phyloP scores from a whole-genome alignment of 2,888 invertebrate genomes.

The Teleogryllus oceanicus region DNA sequence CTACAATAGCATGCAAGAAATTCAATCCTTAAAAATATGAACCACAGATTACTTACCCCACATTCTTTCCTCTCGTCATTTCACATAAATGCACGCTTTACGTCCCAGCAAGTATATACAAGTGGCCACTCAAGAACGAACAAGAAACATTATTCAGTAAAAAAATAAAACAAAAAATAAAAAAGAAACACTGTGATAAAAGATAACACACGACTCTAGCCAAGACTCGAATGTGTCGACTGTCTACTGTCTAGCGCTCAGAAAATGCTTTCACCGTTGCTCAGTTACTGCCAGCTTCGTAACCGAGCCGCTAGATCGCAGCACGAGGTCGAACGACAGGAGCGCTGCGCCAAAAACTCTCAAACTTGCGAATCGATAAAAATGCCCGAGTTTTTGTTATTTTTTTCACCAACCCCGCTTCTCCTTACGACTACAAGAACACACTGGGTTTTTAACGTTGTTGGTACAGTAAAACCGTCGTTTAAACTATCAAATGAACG shows the following conservation, averaged over 20 bases:
- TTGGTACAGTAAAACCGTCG: background rate
- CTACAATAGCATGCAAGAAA: background rate
- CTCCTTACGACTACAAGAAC: background rate
- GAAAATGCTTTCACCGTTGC: constrained; percentile 25
- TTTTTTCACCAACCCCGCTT: constrained; percentile 24
- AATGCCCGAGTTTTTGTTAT: constrained; percentile 29
- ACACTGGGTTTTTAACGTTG: background rate
- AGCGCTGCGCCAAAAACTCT: constrained; percentile 29
- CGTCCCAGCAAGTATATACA: background rate
- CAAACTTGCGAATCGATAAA: constrained; percentile 32
- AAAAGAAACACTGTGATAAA: constrained; percentile 19
- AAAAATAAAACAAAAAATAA: constrained; percentile 26
- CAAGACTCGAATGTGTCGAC: constrained; percentile 26
- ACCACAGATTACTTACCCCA: constrained; percentile 24
- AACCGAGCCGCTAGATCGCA: constrained; percentile 30
- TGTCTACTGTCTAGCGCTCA: constrained; percentile 29
- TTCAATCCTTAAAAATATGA: background rate
- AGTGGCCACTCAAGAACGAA: constrained; percentile 24
- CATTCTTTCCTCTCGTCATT: constrained; percentile 29
- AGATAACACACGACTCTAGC: constrained; percentile 19
- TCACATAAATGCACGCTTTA: constrained; percentile 27
- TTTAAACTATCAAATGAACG: background rate
- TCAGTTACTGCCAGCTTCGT: constrained; percentile 26
- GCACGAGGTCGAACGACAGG: constrained; percentile 29
- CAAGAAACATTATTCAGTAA: constrained; percentile 27